phyloP scores from a whole-genome alignment of 2,797 vertebrate species.

The Danio jaintianensis region DNA sequence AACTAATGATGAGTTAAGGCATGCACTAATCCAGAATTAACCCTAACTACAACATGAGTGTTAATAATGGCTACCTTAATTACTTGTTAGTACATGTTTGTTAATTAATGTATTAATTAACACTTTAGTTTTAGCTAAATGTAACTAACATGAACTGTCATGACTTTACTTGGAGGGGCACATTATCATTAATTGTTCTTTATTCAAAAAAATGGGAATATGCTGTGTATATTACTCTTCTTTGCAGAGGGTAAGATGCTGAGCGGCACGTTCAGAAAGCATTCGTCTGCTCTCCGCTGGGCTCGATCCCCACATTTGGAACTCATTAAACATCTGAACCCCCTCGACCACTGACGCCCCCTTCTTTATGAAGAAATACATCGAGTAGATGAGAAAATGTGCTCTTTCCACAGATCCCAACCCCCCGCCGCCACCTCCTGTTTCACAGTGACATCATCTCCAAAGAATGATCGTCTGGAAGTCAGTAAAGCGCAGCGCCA shows the following conservation, averaged over 20 bases:
- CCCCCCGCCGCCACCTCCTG: constrained; percentile 76
- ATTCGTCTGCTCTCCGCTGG: constrained; percentile 73
- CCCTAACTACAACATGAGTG: no score
- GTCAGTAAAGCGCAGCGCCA: constrained; percentile 67
- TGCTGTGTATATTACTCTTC: constrained; percentile 38
- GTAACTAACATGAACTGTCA: no score
- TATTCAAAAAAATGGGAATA: not conserved
- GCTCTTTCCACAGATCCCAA: constrained; percentile 80
- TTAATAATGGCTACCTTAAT: no score
- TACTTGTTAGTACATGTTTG: no score
- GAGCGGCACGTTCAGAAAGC: constrained; percentile 46
- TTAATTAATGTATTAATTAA: no score
- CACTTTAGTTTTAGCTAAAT: no score
- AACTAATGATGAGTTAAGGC: no score
- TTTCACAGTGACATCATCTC: constrained; percentile 82
- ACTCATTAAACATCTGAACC: constrained; percentile 78
- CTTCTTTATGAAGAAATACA: constrained; percentile 60
- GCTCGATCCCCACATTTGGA: constrained; percentile 84
- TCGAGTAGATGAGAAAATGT: constrained; percentile 71
- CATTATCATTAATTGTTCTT: no score
- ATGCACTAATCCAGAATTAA: no score
- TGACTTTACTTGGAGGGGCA: no score
- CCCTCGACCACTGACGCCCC: constrained; percentile 66
- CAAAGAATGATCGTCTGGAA: constrained; percentile 82
- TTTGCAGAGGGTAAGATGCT: constrained; percentile 53